Percentiles rank a stretch among this genome's conserved stretches.
phyloP scores from a whole-genome alignment of 2,797 vertebrate species.

The Adelosebastes latens region DNA sequence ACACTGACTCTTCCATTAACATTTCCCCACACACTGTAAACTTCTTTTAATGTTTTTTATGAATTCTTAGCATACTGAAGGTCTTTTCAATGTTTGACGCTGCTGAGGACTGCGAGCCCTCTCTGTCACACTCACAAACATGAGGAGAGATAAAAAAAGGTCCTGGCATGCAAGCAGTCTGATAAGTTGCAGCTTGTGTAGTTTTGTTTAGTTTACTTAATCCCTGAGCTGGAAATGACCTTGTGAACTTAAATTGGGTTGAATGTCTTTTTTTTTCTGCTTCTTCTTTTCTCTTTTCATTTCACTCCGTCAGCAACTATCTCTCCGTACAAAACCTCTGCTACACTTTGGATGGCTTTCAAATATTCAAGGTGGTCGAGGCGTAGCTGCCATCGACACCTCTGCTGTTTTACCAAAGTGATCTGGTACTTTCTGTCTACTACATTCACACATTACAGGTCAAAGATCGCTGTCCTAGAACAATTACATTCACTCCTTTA shows the following conservation, averaged over 20 bases:
- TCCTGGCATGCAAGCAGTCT: conserved; percentile 81
- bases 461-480: conserved; percentile 82
- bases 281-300: conserved; percentile 55
- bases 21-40: not conserved
- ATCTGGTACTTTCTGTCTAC: conserved; percentile 33
- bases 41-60: not conserved
- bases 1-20: not conserved
- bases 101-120: conserved; percentile 65
- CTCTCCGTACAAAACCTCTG: conserved; percentile 63
- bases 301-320: conserved; percentile 67
- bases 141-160: conserved; percentile 70
- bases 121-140: conserved; percentile 76
- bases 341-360: conserved; percentile 67
- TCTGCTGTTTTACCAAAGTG: conserved; percentile 3
- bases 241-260: conserved; percentile 79
- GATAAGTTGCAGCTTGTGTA: conserved; percentile 87
- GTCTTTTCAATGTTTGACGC: conserved; percentile 60
- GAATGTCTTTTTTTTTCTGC: conserved; percentile 54
- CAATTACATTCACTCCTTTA: conserved; percentile 80
- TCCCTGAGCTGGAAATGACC: conserved; percentile 85
- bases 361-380: conserved; percentile 46
- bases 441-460: conserved; percentile 78
- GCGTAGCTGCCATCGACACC: conserved; percentile 11
- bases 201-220: conserved; percentile 86
- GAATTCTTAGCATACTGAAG: conserved; percentile 62